Conservation (phyloP, 2,888 invertebrate species). For the Tetranychus truncatus region DNA sequence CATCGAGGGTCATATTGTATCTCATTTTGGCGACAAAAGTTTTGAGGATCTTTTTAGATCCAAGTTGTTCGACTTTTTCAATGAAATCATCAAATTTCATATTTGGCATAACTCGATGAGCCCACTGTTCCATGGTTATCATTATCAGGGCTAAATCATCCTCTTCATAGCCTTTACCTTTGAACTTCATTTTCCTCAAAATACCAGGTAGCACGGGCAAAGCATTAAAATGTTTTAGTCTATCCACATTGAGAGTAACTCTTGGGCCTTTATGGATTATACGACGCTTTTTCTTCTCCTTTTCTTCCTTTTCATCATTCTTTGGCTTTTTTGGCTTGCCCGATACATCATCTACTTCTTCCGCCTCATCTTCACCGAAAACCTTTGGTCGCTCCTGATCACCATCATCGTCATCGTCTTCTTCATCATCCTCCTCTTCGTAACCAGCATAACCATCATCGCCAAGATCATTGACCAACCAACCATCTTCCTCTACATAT, state of each 20-base stretch:
- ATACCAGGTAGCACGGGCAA: slow-evolving; percentile 56
- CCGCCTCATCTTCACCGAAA: not conserved
- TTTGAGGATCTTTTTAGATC: slow-evolving; percentile 47
- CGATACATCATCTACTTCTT: not conserved
- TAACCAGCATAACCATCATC: not conserved
- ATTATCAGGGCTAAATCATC: slow-evolving; percentile 60
- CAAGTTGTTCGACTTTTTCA: slow-evolving; percentile 56
- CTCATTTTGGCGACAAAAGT: slow-evolving; percentile 15
- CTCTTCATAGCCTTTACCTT: slow-evolving; percentile 57
- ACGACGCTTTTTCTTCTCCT: slow-evolving; percentile 13
- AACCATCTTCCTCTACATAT: not conserved
- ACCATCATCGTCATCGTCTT: not conserved
- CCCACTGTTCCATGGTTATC: slow-evolving; percentile 76
- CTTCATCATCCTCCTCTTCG: not conserved
- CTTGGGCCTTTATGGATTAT: slow-evolving; percentile 21
- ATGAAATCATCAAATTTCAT: slow-evolving; percentile 70
- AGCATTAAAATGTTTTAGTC: slow-evolving; percentile 56
- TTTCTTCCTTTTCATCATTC: not conserved
- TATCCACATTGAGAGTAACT: slow-evolving; percentile 28
- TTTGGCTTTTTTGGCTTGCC: not conserved
- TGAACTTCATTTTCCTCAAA: slow-evolving; percentile 61
- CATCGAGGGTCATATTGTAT: slow-evolving; percentile 15
- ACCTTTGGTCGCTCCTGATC: not conserved
- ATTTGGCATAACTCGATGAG: slow-evolving; percentile 72
- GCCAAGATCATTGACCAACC: not conserved